These are phyloP conservation scores for Suricata suricatta DNA, from an alignment of 2,113 vertebrate genomes.

Conservation along the genomic window DNA sequence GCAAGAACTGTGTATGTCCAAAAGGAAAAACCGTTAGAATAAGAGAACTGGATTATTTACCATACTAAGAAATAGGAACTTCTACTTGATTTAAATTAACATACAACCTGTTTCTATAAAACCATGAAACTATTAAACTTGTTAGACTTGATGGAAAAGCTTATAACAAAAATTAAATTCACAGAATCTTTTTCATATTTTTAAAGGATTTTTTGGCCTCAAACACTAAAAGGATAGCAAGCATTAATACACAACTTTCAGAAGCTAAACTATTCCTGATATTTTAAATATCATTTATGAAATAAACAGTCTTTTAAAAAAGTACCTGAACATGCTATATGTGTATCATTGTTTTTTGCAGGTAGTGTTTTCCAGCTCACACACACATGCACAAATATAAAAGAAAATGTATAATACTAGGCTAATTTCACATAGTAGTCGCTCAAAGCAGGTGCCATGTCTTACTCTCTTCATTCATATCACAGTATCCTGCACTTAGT, in stretches of 20 bases:
- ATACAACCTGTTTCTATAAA: background rate
- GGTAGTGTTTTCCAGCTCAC: background rate
- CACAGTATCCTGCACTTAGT: background rate
- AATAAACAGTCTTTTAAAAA: background rate
- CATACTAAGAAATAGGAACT: background rate
- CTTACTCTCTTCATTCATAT: background rate
- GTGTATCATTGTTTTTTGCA: background rate
- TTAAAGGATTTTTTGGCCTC: background rate
- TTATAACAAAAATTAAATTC: constrained; percentile 40
- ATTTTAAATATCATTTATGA: background rate
- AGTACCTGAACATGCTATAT: background rate
- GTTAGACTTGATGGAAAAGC: background rate
- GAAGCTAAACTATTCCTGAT: background rate
- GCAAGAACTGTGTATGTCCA: background rate
- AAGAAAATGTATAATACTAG: background rate
- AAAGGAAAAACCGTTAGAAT: background rate
- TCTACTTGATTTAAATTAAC: constrained; percentile 25
- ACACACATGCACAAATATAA: background rate
- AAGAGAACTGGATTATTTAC: background rate
- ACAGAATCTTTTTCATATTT: background rate
- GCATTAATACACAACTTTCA: background rate
- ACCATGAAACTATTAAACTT: background rate
- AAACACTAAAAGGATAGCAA: background rate
- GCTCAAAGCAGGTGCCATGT: background rate
- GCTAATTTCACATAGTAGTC: background rate